Conservation (phyloP, 2,797 vertebrate genomes). For the Emydoidea blandingii region DNA sequence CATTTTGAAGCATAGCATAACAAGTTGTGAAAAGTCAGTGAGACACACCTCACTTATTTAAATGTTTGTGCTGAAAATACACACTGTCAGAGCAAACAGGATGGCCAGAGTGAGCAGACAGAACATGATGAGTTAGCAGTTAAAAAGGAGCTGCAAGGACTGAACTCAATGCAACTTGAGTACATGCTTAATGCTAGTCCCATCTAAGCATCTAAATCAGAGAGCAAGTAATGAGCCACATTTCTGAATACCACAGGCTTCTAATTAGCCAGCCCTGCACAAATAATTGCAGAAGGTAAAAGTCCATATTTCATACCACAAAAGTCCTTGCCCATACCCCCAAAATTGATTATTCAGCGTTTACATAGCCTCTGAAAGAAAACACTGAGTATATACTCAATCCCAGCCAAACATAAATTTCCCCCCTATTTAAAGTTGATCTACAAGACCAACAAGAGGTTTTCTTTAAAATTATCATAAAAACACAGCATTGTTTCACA, state of each 20-base stretch:
- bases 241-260: neutral
- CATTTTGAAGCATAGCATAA: neutral
- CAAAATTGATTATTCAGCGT: neutral
- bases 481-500: neutral
- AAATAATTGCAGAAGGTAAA: neutral
- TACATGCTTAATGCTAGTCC: neutral
- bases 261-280: neutral
- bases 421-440: neutral
- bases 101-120: neutral
- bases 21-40: neutral
- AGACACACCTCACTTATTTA: neutral
- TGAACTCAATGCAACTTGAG: neutral
- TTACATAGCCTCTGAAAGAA: neutral
- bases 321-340: neutral
- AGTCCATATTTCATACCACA: neutral
- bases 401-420: neutral
- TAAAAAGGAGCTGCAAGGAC: neutral
- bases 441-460: neutral
- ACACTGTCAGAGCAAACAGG: neutral
- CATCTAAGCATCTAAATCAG: neutral
- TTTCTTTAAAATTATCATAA: neutral
- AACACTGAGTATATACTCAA: neutral
- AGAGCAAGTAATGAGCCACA: neutral
- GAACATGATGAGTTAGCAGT: slow-evolving; percentile 11
- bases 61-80: neutral